phyloP scores from a whole-genome alignment of 2,888 invertebrate genomes.

The Sarcophaga carnaria region DNA sequence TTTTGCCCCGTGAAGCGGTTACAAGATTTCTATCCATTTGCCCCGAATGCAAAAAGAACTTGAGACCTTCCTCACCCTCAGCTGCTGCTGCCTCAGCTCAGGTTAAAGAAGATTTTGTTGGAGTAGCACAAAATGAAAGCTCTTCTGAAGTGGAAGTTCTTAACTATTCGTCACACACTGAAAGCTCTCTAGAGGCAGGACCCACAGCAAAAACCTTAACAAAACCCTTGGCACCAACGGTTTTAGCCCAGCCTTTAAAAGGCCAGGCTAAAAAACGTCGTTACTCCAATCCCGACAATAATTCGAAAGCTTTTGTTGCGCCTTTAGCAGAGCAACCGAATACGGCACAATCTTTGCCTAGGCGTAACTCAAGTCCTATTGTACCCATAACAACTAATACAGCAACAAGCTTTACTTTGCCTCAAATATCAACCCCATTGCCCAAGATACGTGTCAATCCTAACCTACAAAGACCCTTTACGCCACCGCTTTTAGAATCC shows the following conservation, averaged over 20 bases:
- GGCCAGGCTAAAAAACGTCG: conserved; percentile 52
- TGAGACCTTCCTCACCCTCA: conserved; percentile 79
- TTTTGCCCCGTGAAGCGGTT: conserved; percentile 97
- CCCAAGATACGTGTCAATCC: conserved; percentile 77
- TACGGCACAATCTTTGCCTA: conserved; percentile 30
- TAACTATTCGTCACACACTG: conserved; percentile 79
- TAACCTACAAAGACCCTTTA: conserved; percentile 75
- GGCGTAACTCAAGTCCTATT: conserved; percentile 60
- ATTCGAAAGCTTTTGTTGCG: conserved; percentile 63
- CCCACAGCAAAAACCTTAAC: conserved; percentile 68
- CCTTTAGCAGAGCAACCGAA: conserved; percentile 38
- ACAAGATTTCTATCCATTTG: conserved; percentile 97
- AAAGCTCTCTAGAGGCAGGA: conserved; percentile 78
- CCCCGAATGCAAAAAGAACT: conserved; percentile 88
- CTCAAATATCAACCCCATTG: not conserved
- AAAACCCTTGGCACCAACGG: conserved; percentile 35
- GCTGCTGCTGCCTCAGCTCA: conserved; percentile 66
- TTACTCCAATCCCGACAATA: conserved; percentile 63
- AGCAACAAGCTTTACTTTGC: too few species aligned
- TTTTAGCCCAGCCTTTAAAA: conserved; percentile 11
- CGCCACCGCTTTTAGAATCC: conserved; percentile 71
- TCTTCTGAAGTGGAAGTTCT: conserved; percentile 80
- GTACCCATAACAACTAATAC: not conserved
- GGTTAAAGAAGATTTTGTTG: conserved; percentile 73
- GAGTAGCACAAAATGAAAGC: conserved; percentile 78